Percentiles rank a stretch among this genome's conserved stretches.
These are phyloP conservation scores for Heliornis fulica DNA, from an alignment of 2,113 vertebrate genomes.

Conservation along the genomic window DNA sequence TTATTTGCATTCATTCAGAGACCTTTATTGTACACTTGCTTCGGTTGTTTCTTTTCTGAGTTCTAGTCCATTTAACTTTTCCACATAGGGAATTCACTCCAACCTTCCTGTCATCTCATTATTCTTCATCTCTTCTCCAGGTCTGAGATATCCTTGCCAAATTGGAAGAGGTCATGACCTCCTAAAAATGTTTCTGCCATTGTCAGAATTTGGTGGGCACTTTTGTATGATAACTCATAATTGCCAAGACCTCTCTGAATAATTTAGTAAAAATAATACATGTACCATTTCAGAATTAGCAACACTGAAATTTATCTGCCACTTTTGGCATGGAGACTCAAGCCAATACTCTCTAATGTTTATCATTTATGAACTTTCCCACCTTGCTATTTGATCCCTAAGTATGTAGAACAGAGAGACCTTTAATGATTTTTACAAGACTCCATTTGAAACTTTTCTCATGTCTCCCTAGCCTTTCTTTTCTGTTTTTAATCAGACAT, in stretches of 20 bases:
- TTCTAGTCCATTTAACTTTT: slow-evolving; percentile 24
- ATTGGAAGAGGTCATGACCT: neutral
- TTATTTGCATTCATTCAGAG: slow-evolving; percentile 34
- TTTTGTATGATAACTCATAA: neutral
- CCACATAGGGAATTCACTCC: neutral
- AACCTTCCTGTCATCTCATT: neutral
- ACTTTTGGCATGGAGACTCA: neutral
- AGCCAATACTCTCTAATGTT: neutral
- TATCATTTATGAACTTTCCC: neutral
- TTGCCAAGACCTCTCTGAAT: neutral
- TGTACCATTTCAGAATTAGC: neutral
- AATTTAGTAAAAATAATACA: neutral
- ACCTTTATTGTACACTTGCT: neutral
- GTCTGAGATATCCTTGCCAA: neutral
- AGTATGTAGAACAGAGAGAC: neutral
- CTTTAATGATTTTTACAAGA: neutral
- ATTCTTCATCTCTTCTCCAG: neutral
- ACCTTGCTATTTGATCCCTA: neutral
- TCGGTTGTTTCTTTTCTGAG: neutral
- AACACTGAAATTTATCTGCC: neutral
- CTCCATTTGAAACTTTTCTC: neutral
- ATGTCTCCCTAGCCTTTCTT: neutral
- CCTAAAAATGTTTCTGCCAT: neutral
- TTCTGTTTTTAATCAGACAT: neutral
- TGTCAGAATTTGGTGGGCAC: neutral